A percentile compares a stretch with the other conserved stretches of the same genome.
Conservation (phyloP, 2,113 vertebrate genomes). For the Equus przewalskii region DNA sequence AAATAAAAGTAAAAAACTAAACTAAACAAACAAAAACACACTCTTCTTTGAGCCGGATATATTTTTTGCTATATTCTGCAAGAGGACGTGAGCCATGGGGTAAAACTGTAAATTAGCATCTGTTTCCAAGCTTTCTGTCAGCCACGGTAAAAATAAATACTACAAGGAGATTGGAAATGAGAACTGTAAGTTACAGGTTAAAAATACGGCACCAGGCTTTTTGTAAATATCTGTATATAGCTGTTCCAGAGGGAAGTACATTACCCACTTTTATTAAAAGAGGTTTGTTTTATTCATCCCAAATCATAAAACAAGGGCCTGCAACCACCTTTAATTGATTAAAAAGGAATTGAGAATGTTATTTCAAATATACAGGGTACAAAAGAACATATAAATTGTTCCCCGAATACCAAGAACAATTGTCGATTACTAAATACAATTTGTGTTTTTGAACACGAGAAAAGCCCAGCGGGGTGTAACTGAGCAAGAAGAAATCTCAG, state of each 20-base stretch:
- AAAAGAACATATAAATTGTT: conserved; percentile 32
- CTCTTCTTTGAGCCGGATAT: not conserved
- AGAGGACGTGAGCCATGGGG: not conserved
- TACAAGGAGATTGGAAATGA: not conserved
- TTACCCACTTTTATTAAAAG: not conserved
- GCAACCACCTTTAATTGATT: conserved; percentile 52
- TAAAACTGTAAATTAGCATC: not conserved
- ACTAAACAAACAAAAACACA: not conserved
- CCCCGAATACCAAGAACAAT: conserved; percentile 27
- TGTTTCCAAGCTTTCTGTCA: conserved; percentile 35
- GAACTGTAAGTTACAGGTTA: not conserved
- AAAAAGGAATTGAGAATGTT: not conserved
- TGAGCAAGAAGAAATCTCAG: conserved; percentile 16
- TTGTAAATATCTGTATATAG: not conserved
- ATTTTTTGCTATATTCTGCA: not conserved
- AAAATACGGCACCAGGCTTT: not conserved
- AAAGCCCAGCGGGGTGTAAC: not conserved
- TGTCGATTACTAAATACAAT: conserved; percentile 15
- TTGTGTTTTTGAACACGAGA: conserved; percentile 55
- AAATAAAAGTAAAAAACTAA: not conserved
- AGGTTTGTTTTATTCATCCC: not conserved
- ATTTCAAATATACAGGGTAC: conserved; percentile 22
- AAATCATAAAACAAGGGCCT: not conserved
- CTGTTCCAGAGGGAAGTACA: not conserved
- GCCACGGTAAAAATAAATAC: not conserved